Evolutionary conservation across 1,140 invertebrate genomes (phyloP), one percentile per base, ranked within the genome.

Genomic region (Vanessa tameamea): DNA sequence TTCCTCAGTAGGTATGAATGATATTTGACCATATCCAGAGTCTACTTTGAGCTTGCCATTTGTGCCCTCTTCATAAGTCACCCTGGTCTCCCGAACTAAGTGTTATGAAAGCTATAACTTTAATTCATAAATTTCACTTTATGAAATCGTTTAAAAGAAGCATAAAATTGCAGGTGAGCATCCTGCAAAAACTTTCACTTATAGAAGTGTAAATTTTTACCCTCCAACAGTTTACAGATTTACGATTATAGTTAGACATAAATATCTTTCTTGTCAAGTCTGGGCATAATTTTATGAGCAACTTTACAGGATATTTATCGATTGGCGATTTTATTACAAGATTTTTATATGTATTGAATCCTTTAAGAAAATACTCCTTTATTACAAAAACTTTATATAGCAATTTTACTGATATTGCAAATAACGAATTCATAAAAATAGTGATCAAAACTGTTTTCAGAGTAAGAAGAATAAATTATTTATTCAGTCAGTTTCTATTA

Each of bases 261-360:
- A 23, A 23, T 57, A 23, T 26, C 20, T 23, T 57, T 57, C 53
- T 23, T 23, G 53, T 57, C 53, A 23, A 23, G 53, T 57, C 20
- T 57, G 16, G 53, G 16, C 16, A 57, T 57, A 57, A 57, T 57
- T 57, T 57, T 57, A 57, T 57, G 53, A 57, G 53, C 20, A 57
- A 57, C n/a, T 57, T 57, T 13, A 57, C 53, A 57, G 23, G 53
- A 20, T 57, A 55, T 57, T 57, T 57, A 20, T 57, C 53, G 20
- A 57, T 57, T 16, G 50, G 50, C 8, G n/a, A 53, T n/a, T 57
- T 57, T 57, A 57, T 57, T 57, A 23, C 12, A 12, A 12, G 53
- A 12, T 11, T 57, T 57, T 57, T 23, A 57, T 31, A 31, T 53
- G 50, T 53, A n/a, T 53, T 53, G 50, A 53, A 53, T 53, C 50